A percentile compares a stretch with the other conserved stretches of the same genome.
Evolutionary conservation across 2,797 vertebrate genomes (phyloP).

Genomic region (Paratrypauchen microcephalus): DNA sequence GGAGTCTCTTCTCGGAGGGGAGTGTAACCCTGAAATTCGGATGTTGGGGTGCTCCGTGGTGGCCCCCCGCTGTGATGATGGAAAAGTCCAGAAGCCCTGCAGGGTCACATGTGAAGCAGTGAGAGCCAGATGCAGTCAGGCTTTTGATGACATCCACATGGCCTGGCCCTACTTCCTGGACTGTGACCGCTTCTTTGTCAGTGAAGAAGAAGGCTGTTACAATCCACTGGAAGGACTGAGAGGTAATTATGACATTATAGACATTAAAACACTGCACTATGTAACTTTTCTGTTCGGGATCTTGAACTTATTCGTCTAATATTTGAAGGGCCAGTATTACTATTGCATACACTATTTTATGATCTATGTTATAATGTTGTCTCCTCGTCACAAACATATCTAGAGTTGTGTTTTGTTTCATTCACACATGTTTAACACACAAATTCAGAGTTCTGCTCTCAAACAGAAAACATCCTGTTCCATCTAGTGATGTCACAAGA

Average conservation of each 20-base stretch:
- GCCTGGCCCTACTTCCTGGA: slow-evolving; percentile 97
- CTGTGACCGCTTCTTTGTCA: slow-evolving; percentile 86
- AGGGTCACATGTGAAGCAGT: slow-evolving; percentile 80
- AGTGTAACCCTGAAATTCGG: slow-evolving; percentile 87
- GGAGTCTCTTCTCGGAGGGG: slow-evolving; percentile 84
- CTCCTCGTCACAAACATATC: no score
- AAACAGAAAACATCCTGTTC: no score
- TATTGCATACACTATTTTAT: no score
- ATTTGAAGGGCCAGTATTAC: no score
- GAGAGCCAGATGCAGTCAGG: slow-evolving; percentile 75
- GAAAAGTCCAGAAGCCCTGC: slow-evolving; percentile 80
- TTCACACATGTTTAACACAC: no score
- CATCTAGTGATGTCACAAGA: no score
- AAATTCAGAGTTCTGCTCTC: no score
- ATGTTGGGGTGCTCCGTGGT: slow-evolving; percentile 91
- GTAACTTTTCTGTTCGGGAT: no score
- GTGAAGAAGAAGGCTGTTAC: slow-evolving; percentile 86
- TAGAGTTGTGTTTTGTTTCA: no score
- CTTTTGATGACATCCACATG: slow-evolving; percentile 90
- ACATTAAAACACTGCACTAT: neutral
- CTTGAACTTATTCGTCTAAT: no score
- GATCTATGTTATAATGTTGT: no score
- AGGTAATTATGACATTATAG: slow-evolving; percentile 69
- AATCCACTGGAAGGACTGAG: slow-evolving; percentile 85
- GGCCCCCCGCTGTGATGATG: slow-evolving; percentile 82